phyloP scores from a whole-genome alignment of 2,888 invertebrate species.

The Heteromyza rotundicornis region DNA sequence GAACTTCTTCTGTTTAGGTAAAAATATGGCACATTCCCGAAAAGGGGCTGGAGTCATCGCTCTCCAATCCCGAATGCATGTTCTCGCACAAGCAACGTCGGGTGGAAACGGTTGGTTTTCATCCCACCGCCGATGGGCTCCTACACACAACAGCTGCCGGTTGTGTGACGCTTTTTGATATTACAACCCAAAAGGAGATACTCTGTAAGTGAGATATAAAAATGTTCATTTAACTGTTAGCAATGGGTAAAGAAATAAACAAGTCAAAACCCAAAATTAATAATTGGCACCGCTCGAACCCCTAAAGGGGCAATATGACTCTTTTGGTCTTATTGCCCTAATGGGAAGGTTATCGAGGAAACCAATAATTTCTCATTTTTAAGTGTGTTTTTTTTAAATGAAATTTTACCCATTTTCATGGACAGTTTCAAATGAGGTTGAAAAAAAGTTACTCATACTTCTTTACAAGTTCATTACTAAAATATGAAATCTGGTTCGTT shows the following conservation, averaged over 20 bases:
- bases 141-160: constrained; percentile 85
- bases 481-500: background rate
- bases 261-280: no score
- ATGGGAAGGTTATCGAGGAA: no score
- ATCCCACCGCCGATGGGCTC: constrained; percentile 89
- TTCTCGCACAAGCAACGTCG: constrained; percentile 83
- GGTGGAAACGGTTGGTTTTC: constrained; percentile 89
- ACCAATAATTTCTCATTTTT: no score
- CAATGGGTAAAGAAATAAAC: no score
- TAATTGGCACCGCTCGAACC: no score
- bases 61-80: constrained; percentile 79
- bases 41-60: constrained; percentile 76
- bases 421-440: no score
- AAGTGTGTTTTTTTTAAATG: no score
- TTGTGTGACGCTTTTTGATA: constrained; percentile 85
- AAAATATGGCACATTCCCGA: constrained; percentile 92
- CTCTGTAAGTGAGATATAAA: constrained; percentile 78
- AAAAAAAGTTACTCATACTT: background rate
- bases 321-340: no score
- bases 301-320: no score
- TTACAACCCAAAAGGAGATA: constrained; percentile 80
- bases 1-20: constrained; percentile 65
- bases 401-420: constrained; percentile 7
- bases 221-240: no score
- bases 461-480: background rate